Evolutionary conservation across 2,888 invertebrate species (phyloP).

Genomic region (Vanessa cardui): DNA sequence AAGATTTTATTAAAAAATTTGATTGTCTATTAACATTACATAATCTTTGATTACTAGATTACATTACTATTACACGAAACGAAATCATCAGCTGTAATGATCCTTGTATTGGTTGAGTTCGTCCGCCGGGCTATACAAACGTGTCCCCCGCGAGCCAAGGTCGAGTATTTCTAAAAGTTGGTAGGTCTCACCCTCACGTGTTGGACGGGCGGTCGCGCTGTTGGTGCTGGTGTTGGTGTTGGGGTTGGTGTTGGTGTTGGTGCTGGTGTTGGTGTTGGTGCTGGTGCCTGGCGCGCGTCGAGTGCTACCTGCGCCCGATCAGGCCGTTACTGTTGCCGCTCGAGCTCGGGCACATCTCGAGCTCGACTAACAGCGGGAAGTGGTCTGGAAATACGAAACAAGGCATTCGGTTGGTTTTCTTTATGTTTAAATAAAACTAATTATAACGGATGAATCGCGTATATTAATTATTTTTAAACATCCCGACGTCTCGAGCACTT

Average conservation of each 20-base stretch:
- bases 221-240: slow-evolving; percentile 42
- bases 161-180: slow-evolving; percentile 26
- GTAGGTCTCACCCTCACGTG: slow-evolving; percentile 35
- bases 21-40: no score
- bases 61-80: neutral
- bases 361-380: slow-evolving; percentile 94
- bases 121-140: slow-evolving; percentile 2
- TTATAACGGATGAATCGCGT: no score
- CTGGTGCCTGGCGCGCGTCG: slow-evolving; percentile 43
- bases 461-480: no score
- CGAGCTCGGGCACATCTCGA: slow-evolving; percentile 93
- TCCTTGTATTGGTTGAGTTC: neutral
- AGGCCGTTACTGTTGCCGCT: slow-evolving; percentile 90
- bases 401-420: no score
- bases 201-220: slow-evolving; percentile 29
- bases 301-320: slow-evolving; percentile 92
- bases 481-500: no score
- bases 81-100: neutral
- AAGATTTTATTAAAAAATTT: no score
- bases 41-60: neutral
- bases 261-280: slow-evolving; percentile 48
- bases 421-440: no score
- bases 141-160: neutral
- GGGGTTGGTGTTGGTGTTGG: slow-evolving; percentile 42
- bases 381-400: slow-evolving; percentile 85